Conservation (phyloP, 2,113 vertebrate species). For the Tretioscincus oriximinensis region DNA sequence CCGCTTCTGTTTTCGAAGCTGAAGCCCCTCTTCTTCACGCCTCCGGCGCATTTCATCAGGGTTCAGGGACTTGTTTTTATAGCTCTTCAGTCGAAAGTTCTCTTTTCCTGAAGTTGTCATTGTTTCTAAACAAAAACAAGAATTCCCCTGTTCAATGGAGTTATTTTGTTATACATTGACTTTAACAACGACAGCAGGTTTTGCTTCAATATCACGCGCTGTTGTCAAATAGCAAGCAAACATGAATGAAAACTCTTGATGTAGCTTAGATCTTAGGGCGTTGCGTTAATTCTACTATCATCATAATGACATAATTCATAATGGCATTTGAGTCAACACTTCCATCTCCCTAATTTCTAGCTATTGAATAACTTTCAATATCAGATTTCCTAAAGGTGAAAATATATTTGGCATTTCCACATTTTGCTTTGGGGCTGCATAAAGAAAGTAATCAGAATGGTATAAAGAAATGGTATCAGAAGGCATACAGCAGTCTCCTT, state of each 20-base stretch:
- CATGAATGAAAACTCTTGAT: not conserved
- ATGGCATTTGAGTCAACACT: not conserved
- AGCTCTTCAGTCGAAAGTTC: slow-evolving; percentile 96
- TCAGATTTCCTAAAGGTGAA: not conserved
- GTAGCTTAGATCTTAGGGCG: not conserved
- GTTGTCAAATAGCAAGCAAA: not conserved
- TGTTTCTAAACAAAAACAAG: slow-evolving; percentile 69
- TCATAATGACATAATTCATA: not conserved
- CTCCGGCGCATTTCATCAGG: slow-evolving; percentile 96
- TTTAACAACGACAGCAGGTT: not conserved
- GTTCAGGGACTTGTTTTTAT: slow-evolving; percentile 98
- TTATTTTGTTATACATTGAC: not conserved
- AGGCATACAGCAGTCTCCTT: no score
- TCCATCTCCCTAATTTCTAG: not conserved
- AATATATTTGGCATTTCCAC: no score
- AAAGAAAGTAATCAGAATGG: no score
- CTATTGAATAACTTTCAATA: not conserved
- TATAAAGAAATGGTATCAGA: no score
- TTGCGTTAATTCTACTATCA: not conserved
- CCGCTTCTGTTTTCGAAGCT: slow-evolving; percentile 95
- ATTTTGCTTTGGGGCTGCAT: no score
- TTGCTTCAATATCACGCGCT: not conserved
- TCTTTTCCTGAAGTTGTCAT: slow-evolving; percentile 95
- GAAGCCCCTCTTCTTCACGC: slow-evolving; percentile 94
- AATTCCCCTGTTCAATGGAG: not conserved